A percentile compares a stretch with the other conserved stretches of the same genome.
phyloP scores from a whole-genome alignment of 1,140 invertebrate species.

The Neodiprion virginianus region DNA sequence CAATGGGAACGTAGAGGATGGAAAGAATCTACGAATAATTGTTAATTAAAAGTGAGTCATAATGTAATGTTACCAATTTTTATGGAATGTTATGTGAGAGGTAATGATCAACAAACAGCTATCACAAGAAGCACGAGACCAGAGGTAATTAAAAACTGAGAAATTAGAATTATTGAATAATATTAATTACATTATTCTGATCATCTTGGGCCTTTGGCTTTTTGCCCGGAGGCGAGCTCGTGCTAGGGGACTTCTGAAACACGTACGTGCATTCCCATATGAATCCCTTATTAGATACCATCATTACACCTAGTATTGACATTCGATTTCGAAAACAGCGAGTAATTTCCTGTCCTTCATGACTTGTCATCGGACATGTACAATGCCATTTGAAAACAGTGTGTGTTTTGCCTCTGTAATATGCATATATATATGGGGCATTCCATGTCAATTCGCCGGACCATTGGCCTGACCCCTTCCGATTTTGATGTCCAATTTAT shows the following conservation, averaged over 20 bases:
- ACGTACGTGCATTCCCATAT: conserved; percentile 55
- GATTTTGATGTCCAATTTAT: too few species aligned
- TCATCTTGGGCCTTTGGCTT: conserved; percentile 58
- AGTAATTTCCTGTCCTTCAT: neutral
- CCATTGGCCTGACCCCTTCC: too few species aligned
- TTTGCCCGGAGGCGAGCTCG: conserved; percentile 57
- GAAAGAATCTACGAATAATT: conserved; percentile 31
- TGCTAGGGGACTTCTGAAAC: conserved; percentile 59
- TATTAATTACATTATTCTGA: conserved; percentile 60
- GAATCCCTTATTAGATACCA: conserved; percentile 35
- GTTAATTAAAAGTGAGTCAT: neutral
- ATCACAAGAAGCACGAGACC: conserved; percentile 40
- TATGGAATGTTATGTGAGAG: conserved; percentile 39
- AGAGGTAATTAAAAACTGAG: conserved; percentile 43
- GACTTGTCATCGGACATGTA: too few species aligned
- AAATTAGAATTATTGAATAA: conserved; percentile 52
- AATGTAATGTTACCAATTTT: conserved; percentile 26
- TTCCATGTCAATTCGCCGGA: too few species aligned
- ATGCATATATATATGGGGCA: too few species aligned
- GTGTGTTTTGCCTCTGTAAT: too few species aligned
- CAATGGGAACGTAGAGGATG: conserved; percentile 22
- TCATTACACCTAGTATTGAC: neutral
- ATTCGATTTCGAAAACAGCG: neutral
- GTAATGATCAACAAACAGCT: conserved; percentile 44
- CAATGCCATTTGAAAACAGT: too few species aligned